These are phyloP conservation scores for Volucella inflata DNA, from an alignment of 2,888 invertebrate genomes.

Conservation along the genomic window DNA sequence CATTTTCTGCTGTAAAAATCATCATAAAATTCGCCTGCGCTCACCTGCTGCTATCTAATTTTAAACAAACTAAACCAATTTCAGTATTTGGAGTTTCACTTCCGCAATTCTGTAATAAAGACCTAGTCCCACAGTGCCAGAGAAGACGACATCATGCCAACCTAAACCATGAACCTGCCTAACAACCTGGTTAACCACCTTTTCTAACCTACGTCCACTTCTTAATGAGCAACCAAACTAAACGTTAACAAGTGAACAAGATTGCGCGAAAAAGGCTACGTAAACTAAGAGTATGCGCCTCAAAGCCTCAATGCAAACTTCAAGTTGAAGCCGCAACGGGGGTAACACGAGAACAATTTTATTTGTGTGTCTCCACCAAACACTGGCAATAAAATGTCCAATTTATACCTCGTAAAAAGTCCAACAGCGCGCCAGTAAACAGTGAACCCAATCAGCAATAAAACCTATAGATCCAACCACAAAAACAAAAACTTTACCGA, in stretches of 20 bases:
- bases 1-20: too few species aligned
- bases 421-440: constrained; percentile 58
- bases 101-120: not conserved
- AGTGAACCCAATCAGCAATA: constrained; percentile 62
- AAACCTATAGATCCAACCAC: constrained; percentile 34
- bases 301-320: constrained; percentile 37
- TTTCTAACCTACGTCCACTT: constrained; percentile 40
- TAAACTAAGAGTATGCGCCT: constrained; percentile 12
- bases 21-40: too few species aligned
- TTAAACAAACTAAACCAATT: too few species aligned
- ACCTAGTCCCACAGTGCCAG: constrained; percentile 9
- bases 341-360: constrained; percentile 57
- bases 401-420: constrained; percentile 72
- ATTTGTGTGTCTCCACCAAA: constrained; percentile 57
- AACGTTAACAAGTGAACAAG: constrained; percentile 52
- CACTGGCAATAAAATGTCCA: constrained; percentile 70
- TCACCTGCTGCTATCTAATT: too few species aligned
- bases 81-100: too few species aligned
- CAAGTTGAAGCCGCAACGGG: constrained; percentile 1
- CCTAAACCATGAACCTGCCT: constrained; percentile 10
- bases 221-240: constrained; percentile 64
- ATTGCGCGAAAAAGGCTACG: constrained; percentile 1
- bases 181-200: constrained; percentile 24
- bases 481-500: not conserved
- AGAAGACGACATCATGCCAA: not conserved